Conservation (phyloP, 2,113 vertebrate genomes). For the Oceanodroma tethys region DNA sequence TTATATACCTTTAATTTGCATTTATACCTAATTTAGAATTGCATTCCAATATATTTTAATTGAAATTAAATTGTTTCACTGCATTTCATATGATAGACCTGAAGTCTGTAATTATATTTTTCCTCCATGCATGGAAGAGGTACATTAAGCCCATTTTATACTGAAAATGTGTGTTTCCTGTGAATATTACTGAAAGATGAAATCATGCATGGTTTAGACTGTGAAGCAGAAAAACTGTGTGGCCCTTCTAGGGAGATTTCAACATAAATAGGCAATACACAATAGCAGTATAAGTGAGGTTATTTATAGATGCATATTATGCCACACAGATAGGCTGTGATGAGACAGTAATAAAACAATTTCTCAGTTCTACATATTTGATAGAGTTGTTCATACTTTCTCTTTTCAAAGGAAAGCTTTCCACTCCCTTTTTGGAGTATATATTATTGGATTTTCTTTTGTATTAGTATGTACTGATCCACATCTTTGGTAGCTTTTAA, state of each 20-base stretch:
- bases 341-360: neutral
- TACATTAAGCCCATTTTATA: neutral
- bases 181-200: neutral
- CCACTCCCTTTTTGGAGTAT: neutral
- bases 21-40: neutral
- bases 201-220: neutral
- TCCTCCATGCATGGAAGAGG: neutral
- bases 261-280: neutral
- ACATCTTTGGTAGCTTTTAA: neutral
- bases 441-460: neutral
- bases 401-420: neutral
- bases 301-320: neutral
- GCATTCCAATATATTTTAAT: neutral
- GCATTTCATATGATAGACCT: neutral
- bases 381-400: neutral
- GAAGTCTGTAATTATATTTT: neutral
- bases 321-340: neutral
- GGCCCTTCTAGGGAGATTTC: neutral
- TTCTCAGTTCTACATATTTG: neutral
- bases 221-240: neutral
- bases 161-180: neutral
- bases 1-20: neutral
- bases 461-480: neutral
- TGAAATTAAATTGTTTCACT: neutral
- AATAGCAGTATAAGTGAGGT: neutral